phyloP scores from a whole-genome alignment of 2,888 invertebrate species.

The Heliconius charithonia region DNA sequence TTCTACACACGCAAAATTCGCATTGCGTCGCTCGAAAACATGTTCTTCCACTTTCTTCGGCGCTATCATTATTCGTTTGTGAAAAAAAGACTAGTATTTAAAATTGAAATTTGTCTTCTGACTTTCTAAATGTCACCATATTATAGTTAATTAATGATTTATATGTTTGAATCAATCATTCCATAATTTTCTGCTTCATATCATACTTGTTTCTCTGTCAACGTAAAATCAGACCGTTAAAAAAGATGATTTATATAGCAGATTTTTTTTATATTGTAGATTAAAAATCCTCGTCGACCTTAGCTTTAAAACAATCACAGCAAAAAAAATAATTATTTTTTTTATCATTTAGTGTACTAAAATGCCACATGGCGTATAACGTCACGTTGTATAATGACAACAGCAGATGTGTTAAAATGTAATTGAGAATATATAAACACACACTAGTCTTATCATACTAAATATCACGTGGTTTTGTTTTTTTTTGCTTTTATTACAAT shows the following conservation, averaged over 20 bases:
- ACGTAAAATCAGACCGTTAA: too few relatives aligned
- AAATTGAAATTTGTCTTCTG: constrained; percentile 4
- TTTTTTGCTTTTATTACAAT: neutral
- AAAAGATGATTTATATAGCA: neutral
- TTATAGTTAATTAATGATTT: neutral
- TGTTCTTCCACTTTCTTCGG: constrained; percentile 28
- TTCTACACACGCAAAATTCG: constrained; percentile 19
- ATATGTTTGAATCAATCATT: too few relatives aligned
- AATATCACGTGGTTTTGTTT: neutral
- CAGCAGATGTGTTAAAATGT: constrained; percentile 44
- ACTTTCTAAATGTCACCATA: neutral
- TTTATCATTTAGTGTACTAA: constrained; percentile 29
- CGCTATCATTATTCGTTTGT: neutral
- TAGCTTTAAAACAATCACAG: neutral
- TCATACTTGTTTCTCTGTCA: too few relatives aligned
- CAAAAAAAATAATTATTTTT: neutral
- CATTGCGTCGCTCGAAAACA: constrained; percentile 14
- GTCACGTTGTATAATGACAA: constrained; percentile 39
- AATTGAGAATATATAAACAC: neutral
- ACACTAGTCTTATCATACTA: neutral
- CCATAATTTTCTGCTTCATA: too few relatives aligned
- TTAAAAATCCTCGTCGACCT: neutral
- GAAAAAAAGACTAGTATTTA: constrained; percentile 16
- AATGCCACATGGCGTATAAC: constrained; percentile 45
- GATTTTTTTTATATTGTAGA: neutral